Base-by-base conservation (phyloP, 2,797 vertebrate genomes). In the Acanthis flammea region DNA sequence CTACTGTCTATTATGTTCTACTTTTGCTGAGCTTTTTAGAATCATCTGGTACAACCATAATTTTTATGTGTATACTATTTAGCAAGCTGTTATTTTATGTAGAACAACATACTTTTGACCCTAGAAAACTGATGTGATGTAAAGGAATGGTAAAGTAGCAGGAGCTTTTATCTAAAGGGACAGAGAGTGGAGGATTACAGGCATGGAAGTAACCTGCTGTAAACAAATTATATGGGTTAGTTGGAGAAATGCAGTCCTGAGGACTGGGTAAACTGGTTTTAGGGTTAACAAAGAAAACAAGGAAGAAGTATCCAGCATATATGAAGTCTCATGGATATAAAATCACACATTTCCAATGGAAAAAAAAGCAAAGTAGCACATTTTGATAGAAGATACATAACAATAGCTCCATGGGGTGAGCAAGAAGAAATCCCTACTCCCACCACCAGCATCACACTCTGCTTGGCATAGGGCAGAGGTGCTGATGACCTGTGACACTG, bases 101-200 rank as follows among this genome's bases (percentile, higher is more conserved):
- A 50, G 27, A 73, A 19, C 2, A n/a, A 39, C 57, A 23, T 57
- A 35, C 19, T 79, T 86, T 37, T 73, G 17, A 66, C 13, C 8
- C 4, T 54, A 30, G n/a, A 1, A 85, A 72, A 79, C n/a, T 30
- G 8, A 30, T 37, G 22, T 1, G 0, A 2, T 19, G 4, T 70
- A 73, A 58, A 84, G 14, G 12, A 73, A 57, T 33, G n/a, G 1
- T 54, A 27, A 7, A 10, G 9, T 11, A 54, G 13, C 22, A 70
- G 39, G 62, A 72, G 9, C 12, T 18, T 90, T 79, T 79, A 37
- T 10, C 0, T 4, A 47, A 30, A 30, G 19, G 22, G 31, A 61
- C 10, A 23, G 10, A 41, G 7, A 39, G 4, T 25, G 47, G 24
- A 51, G 30, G 16, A 75, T 31, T 35, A 45, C 5, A 50, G 44